A percentile compares a stretch with the other conserved stretches of the same genome.
phyloP scores from a whole-genome alignment of 2,797 vertebrate genomes.

The Thripadectes ignobilis region DNA sequence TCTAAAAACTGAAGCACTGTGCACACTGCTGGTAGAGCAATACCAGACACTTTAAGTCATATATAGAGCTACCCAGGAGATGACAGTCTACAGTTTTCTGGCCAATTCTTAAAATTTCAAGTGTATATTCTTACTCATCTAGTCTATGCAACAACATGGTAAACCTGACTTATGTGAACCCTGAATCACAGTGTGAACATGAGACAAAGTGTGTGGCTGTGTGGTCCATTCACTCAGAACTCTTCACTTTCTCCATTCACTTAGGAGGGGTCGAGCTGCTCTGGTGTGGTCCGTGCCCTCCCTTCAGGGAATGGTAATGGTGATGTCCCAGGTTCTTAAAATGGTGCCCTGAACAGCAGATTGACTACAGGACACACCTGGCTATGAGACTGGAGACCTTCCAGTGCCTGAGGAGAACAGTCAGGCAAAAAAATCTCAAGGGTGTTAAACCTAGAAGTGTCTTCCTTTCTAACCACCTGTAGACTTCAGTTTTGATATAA shows the following conservation, averaged over 20 bases:
- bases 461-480: background rate
- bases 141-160: background rate
- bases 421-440: background rate
- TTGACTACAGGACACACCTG: background rate
- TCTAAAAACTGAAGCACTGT: background rate
- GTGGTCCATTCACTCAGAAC: background rate
- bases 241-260: background rate
- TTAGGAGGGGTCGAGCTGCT: background rate
- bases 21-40: background rate
- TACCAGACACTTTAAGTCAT: background rate
- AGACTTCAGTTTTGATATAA: background rate
- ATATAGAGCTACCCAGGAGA: background rate
- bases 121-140: background rate
- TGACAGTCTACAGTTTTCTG: accelerated
- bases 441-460: background rate
- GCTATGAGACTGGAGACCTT: background rate
- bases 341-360: background rate
- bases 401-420: background rate
- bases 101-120: background rate
- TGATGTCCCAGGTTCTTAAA: background rate
- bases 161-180: background rate
- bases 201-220: background rate
- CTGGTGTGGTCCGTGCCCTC: background rate
- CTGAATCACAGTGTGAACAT: background rate
- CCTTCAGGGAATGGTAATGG: background rate